Conservation (phyloP, 2,888 invertebrate genomes). For the Drosophila rubida region DNA sequence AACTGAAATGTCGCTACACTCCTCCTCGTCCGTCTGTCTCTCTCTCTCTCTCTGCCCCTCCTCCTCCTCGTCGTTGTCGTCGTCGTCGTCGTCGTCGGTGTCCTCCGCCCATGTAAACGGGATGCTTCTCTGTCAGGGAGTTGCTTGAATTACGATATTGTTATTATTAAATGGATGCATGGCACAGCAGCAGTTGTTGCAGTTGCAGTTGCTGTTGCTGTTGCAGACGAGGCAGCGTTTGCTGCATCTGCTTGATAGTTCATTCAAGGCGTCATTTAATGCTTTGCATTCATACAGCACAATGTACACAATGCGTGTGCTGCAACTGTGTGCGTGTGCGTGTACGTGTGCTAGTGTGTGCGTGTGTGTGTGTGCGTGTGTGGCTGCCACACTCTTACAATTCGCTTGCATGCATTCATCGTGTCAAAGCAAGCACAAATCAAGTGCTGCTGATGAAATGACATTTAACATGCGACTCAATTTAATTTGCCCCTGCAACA, state of each 20-base stretch:
- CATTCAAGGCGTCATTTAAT: conserved; percentile 74
- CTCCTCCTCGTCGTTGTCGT: conserved; percentile 8
- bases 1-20: conserved; percentile 81
- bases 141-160: conserved; percentile 83
- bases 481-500: conserved; percentile 67
- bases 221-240: conserved; percentile 25
- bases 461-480: conserved; percentile 79
- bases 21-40: conserved; percentile 3
- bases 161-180: conserved; percentile 82
- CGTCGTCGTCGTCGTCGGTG: conserved; percentile 14
- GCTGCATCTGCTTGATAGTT: conserved; percentile 72
- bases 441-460: conserved; percentile 73
- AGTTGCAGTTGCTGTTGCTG: conserved; percentile 4
- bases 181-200: conserved; percentile 41
- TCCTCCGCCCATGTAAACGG: conserved; percentile 54
- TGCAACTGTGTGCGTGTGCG: neutral
- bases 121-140: conserved; percentile 65
- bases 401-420: conserved; percentile 16
- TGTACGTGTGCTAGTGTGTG: neutral
- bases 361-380: neutral
- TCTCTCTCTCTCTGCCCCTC: conserved; percentile 37
- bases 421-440: conserved; percentile 67
- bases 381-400: conserved; percentile 30
- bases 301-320: conserved; percentile 8
- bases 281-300: conserved; percentile 60